phyloP scores from a whole-genome alignment of 2,888 invertebrate species.

The Ormyrus rosae region DNA sequence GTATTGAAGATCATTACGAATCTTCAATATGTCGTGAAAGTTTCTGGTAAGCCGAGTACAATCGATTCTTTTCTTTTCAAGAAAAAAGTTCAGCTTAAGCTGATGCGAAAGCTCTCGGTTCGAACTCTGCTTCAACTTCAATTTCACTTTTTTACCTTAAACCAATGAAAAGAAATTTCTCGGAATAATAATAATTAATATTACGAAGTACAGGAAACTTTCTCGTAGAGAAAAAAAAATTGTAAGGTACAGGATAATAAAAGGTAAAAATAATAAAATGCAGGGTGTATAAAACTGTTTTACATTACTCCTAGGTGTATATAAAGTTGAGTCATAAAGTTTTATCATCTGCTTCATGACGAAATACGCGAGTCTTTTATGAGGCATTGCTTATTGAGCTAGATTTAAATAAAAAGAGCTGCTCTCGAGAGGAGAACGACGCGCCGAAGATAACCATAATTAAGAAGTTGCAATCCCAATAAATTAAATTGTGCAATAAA shows the following conservation, averaged over 20 bases:
- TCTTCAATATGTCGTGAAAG: too few species aligned
- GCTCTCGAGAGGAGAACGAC: not conserved
- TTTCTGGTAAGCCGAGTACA: too few species aligned
- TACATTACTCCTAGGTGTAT: not conserved
- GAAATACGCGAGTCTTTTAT: not conserved
- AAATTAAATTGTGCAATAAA: conserved; percentile 30
- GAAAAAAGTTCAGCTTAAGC: too few species aligned
- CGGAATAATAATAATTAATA: too few species aligned
- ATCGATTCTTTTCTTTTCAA: too few species aligned
- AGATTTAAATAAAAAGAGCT: not conserved
- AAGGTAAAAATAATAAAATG: not conserved
- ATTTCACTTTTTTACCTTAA: too few species aligned
- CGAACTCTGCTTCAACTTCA: too few species aligned
- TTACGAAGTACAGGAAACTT: too few species aligned
- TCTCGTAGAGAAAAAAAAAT: not conserved
- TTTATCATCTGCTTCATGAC: not conserved
- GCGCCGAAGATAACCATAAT: conserved; percentile 12
- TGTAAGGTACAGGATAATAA: not conserved
- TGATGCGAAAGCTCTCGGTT: too few species aligned
- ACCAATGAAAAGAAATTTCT: too few species aligned
- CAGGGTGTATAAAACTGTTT: not conserved
- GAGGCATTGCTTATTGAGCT: not conserved
- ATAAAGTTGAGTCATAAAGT: not conserved
- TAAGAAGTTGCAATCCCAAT: conserved; percentile 14
- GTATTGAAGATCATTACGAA: too few species aligned